Conservation (phyloP, 2,888 invertebrate genomes). For the Tyria jacobaeae region DNA sequence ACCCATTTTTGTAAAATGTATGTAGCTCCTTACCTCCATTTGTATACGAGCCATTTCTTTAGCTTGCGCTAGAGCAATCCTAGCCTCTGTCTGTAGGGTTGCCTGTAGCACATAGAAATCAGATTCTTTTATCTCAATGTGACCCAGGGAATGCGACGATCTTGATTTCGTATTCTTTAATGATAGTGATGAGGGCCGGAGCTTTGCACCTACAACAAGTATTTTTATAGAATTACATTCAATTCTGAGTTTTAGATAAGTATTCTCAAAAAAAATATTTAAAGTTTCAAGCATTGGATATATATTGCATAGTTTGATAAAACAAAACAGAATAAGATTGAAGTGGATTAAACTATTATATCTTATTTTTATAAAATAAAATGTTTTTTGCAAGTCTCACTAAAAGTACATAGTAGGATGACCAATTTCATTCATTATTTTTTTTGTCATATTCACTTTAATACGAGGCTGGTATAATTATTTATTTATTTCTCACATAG, state of each 20-base stretch:
- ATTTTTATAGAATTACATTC: constrained; percentile 12
- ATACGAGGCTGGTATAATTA: too few relatives aligned
- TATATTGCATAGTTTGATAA: too few relatives aligned
- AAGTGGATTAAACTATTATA: too few relatives aligned
- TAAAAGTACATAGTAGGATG: too few relatives aligned
- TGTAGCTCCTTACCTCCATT: constrained; percentile 89
- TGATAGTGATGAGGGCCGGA: constrained; percentile 78
- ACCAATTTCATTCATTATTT: too few relatives aligned
- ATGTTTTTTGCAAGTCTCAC: too few relatives aligned
- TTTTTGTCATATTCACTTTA: too few relatives aligned
- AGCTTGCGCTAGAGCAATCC: constrained; percentile 95
- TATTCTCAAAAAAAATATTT: too few relatives aligned
- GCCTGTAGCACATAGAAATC: constrained; percentile 94
- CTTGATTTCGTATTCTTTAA: constrained; percentile 79
- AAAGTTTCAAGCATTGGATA: too few relatives aligned
- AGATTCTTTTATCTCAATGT: constrained; percentile 86
- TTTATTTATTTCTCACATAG: too few relatives aligned
- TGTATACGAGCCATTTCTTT: constrained; percentile 97
- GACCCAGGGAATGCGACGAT: constrained; percentile 80
- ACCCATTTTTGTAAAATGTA: background rate
- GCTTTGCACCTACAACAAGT: constrained; percentile 68
- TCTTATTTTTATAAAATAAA: too few relatives aligned
- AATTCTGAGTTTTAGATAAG: background rate
- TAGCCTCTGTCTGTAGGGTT: constrained; percentile 94
- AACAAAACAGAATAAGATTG: too few relatives aligned